phyloP scores from a whole-genome alignment of 2,113 vertebrate genomes.

The Salvator merianae region DNA sequence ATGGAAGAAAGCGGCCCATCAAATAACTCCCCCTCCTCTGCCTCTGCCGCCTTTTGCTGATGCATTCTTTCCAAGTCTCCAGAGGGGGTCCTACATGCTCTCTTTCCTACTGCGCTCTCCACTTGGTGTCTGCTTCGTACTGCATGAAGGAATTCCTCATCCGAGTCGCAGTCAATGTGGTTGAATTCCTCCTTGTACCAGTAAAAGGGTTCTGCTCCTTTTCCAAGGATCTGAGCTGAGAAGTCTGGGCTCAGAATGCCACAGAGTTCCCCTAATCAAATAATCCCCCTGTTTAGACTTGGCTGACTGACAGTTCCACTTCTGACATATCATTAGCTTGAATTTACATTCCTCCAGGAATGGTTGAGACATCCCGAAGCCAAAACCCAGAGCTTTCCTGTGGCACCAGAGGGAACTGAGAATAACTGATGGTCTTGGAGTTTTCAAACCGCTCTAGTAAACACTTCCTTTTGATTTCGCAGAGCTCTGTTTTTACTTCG shows the following conservation, averaged over 20 bases:
- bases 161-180: no score
- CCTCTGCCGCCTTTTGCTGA: no score
- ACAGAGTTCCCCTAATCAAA: constrained; percentile 54
- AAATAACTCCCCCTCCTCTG: no score
- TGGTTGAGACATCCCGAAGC: constrained; percentile 20
- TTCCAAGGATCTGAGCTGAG: not conserved
- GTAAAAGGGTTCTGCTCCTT: accelerated
- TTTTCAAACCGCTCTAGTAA: constrained; percentile 62
- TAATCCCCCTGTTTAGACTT: constrained; percentile 61
- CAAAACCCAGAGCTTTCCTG: constrained; percentile 56
- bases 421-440: constrained; percentile 65
- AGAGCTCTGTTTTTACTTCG: not conserved
- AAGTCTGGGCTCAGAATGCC: not conserved
- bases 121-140: not conserved
- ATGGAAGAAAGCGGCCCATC: no score
- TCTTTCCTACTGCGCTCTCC: no score
- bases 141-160: not conserved
- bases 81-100: no score
- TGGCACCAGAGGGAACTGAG: constrained; percentile 61
- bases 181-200: no score
- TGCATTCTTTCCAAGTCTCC: no score
- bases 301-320: constrained; percentile 46
- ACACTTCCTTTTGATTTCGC: constrained; percentile 64
- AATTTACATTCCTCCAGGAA: constrained; percentile 64
- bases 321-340: constrained; percentile 56